A percentile compares a stretch with the other conserved stretches of the same genome.
Conservation (phyloP, 2,797 vertebrate genomes). For the Gymnoscopelus microlampas region DNA sequence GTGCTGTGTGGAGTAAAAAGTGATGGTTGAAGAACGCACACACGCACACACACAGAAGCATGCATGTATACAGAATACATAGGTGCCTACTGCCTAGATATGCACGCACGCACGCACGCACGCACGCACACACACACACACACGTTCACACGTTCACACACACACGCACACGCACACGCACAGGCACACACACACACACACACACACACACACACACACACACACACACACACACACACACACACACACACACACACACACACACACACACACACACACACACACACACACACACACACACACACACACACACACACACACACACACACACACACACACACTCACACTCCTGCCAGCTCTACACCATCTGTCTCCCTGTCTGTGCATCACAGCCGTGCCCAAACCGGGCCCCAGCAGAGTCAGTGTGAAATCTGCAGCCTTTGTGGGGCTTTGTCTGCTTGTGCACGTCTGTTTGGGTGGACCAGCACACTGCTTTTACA, state of each 20-base stretch:
- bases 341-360: slow-evolving; percentile 77
- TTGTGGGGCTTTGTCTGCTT: slow-evolving; percentile 78
- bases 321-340: slow-evolving; percentile 24
- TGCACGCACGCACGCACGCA: slow-evolving; percentile 48
- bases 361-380: slow-evolving; percentile 87
- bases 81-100: too few relatives aligned
- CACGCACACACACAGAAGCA: neutral
- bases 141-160: neutral
- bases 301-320: slow-evolving; percentile 28
- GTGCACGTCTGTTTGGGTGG: slow-evolving; percentile 71
- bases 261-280: slow-evolving; percentile 52
- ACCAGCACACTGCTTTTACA: slow-evolving; percentile 65
- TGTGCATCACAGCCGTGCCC: slow-evolving; percentile 77
- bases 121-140: slow-evolving; percentile 25
- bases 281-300: slow-evolving; percentile 43
- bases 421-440: slow-evolving; percentile 80
- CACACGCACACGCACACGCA: neutral
- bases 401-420: slow-evolving; percentile 75
- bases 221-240: slow-evolving; percentile 41
- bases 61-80: neutral
- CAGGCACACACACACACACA: slow-evolving; percentile 20
- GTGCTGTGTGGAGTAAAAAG: slow-evolving; percentile 67
- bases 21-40: slow-evolving; percentile 68
- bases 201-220: slow-evolving; percentile 51
- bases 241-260: slow-evolving; percentile 29